phyloP scores from a whole-genome alignment of 2,888 invertebrate genomes.

The Hipparchia sbordonii region DNA sequence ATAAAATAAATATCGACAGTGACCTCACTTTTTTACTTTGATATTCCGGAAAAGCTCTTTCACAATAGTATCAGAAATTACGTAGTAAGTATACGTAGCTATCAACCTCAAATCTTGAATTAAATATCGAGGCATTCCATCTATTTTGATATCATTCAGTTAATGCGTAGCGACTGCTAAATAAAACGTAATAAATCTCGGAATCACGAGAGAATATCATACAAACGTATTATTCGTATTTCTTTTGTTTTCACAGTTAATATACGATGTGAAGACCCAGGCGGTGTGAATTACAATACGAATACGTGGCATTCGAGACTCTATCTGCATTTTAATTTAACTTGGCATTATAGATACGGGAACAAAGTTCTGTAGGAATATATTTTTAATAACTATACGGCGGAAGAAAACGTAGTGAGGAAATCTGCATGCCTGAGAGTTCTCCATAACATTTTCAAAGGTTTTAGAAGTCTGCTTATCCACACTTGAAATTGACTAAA shows the following conservation, averaged over 20 bases:
- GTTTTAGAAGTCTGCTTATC: no score
- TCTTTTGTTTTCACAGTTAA: not conserved
- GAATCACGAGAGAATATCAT: not conserved
- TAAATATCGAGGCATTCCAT: not conserved
- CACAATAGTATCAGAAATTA: no score
- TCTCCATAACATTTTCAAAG: no score
- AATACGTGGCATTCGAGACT: slow-evolving; percentile 1
- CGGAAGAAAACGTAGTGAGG: no score
- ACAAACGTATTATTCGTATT: not conserved
- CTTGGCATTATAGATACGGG: not conserved
- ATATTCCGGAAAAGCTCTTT: no score
- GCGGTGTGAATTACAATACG: slow-evolving; percentile 22
- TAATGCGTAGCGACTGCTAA: not conserved
- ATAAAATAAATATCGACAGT: no score
- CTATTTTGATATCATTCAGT: slow-evolving; percentile 2
- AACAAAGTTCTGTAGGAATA: not conserved
- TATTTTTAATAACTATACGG: no score
- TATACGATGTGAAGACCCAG: slow-evolving; percentile 8
- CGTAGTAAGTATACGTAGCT: no score
- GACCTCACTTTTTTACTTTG: no score
- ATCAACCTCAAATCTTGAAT: not conserved
- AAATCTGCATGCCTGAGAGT: no score
- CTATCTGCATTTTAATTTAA: slow-evolving; percentile 22
- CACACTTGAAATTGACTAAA: no score
- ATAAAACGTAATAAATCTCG: slow-evolving; percentile 7